Evolutionary conservation across 2,888 invertebrate genomes (phyloP).

Genomic region (Rotaria magnacalcarata): DNA sequence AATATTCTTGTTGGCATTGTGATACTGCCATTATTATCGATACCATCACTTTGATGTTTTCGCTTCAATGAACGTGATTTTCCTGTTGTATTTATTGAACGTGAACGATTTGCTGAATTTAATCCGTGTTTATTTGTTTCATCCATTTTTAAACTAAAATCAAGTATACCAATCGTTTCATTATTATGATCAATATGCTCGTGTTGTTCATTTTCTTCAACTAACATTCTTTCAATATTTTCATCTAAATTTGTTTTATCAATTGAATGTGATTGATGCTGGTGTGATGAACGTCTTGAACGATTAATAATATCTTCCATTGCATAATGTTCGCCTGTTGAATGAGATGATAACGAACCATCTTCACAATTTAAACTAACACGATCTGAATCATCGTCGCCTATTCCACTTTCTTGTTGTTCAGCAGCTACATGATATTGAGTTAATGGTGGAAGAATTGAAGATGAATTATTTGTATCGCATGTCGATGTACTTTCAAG

Average conservation of each 20-base stretch:
- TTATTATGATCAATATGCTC: background rate
- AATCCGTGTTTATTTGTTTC: background rate
- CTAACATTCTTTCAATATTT: background rate
- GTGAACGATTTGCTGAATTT: background rate
- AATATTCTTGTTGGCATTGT: constrained; percentile 41
- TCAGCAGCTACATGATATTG: constrained; percentile 15
- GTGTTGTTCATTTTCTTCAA: constrained; percentile 9
- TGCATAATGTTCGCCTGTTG: constrained; percentile 3
- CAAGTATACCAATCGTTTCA: background rate
- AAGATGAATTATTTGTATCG: background rate
- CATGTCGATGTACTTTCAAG: background rate
- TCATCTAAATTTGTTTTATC: background rate
- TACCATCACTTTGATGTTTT: background rate
- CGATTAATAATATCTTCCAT: constrained; percentile 32
- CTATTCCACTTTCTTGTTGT: background rate
- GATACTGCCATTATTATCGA: background rate
- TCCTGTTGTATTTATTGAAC: background rate
- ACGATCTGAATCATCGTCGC: background rate
- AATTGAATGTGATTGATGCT: background rate
- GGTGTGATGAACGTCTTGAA: background rate
- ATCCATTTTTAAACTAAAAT: constrained; percentile 24
- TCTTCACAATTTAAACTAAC: constrained; percentile 35
- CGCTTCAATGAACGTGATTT: background rate
- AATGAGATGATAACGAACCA: constrained; percentile 27
- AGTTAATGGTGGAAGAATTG: constrained; percentile 1